Percentiles rank a stretch among this genome's conserved stretches.
Evolutionary conservation across 2,797 vertebrate genomes (phyloP).

Genomic region (Sebastes melanostomus): DNA sequence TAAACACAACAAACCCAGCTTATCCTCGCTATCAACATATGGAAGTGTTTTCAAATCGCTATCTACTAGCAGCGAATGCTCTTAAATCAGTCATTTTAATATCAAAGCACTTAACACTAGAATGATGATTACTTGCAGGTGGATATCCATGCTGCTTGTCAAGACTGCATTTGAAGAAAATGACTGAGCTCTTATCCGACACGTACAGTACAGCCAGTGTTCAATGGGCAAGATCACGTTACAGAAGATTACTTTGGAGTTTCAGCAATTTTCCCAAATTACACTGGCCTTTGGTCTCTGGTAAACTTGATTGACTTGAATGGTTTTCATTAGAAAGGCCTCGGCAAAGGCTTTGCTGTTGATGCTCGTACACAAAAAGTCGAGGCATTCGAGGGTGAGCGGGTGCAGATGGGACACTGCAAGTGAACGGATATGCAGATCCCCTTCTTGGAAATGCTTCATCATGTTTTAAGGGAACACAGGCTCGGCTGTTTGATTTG

Average conservation of each 20-base stretch:
- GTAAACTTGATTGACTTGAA: conserved; percentile 85
- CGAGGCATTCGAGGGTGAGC: conserved; percentile 65
- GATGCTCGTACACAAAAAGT: conserved; percentile 72
- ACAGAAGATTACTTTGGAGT: conserved; percentile 86
- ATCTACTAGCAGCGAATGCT: conserved; percentile 80
- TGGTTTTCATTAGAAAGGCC: conserved; percentile 84
- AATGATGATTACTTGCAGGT: conserved; percentile 87
- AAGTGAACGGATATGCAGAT: conserved; percentile 67
- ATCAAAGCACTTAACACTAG: conserved; percentile 88
- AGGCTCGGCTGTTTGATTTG: conserved; percentile 34
- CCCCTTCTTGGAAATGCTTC: conserved; percentile 55
- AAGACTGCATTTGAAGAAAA: conserved; percentile 81
- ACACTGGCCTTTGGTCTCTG: conserved; percentile 84
- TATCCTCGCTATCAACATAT: conserved; percentile 79
- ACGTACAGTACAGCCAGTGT: conserved; percentile 83
- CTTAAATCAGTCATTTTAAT: conserved; percentile 87
- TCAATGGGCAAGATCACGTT: conserved; percentile 81
- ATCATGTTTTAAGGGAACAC: conserved; percentile 47
- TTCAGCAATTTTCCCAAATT: conserved; percentile 85
- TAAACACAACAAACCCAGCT: conserved; percentile 62
- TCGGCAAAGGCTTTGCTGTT: conserved; percentile 63
- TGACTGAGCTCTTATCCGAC: conserved; percentile 84
- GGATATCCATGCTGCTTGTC: conserved; percentile 78
- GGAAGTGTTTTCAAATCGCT: conserved; percentile 80
- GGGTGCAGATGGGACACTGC: conserved; percentile 72